phyloP scores from a whole-genome alignment of 2,888 invertebrate genomes.

The Drosophila paracracens region DNA sequence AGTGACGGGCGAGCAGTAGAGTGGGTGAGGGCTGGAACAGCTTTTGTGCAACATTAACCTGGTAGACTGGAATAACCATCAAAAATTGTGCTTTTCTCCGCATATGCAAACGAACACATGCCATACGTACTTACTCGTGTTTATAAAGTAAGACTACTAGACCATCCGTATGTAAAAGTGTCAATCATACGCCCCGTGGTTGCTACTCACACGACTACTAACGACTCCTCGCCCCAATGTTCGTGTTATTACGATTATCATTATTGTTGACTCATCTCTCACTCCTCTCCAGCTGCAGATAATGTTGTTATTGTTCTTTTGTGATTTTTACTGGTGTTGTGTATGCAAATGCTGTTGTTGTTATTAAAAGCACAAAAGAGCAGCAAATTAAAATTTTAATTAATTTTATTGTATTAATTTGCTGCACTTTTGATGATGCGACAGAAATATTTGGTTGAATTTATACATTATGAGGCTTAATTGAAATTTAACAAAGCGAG shows the following conservation, averaged over 20 bases:
- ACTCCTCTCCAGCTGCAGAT: conserved; percentile 22
- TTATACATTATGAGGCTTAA: conserved; percentile 3
- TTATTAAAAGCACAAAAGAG: conserved; percentile 45
- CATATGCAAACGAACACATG: conserved; percentile 13
- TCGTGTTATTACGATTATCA: conserved; percentile 30
- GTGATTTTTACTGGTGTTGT: conserved; percentile 23
- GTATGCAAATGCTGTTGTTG: conserved; percentile 17
- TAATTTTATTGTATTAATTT: conserved; percentile 52
- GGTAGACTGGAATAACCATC: conserved; percentile 1
- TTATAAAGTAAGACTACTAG: background rate
- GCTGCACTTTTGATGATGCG: conserved; percentile 60
- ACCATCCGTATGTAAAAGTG: conserved; percentile 14
- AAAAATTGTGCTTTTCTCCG: conserved; percentile 6
- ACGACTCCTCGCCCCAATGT: conserved; percentile 9
- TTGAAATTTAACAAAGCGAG: conserved; percentile 2
- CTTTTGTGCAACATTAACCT: conserved; percentile 9
- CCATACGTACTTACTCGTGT: background rate
- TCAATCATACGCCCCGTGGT: conserved; percentile 26
- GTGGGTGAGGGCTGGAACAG: background rate
- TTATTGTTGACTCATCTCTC: conserved; percentile 27
- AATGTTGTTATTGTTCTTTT: conserved; percentile 25
- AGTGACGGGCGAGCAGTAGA: background rate
- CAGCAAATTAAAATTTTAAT: conserved; percentile 53
- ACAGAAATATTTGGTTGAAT: conserved; percentile 32
- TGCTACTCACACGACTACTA: background rate